Conservation (phyloP, 2,888 invertebrate species). For the Atethmia centrago region DNA sequence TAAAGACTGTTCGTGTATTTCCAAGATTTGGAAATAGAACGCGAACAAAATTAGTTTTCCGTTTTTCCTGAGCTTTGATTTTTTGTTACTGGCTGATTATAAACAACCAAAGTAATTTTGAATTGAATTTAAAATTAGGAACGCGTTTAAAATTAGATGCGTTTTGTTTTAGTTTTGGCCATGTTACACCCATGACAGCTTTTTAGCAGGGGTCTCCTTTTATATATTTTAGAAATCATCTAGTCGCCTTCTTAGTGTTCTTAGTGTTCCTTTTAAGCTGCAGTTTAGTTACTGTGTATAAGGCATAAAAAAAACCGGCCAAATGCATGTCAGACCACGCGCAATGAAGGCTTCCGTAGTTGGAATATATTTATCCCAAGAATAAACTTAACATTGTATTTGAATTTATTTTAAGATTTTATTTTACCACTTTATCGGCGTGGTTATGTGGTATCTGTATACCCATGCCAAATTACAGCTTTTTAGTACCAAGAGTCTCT, state of each 20-base stretch:
- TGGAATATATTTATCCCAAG: too few relatives aligned
- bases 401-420: too few relatives aligned
- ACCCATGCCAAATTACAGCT: too few relatives aligned
- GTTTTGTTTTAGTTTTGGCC: neutral
- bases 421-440: too few relatives aligned
- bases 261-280: neutral
- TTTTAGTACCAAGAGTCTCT: too few relatives aligned
- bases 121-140: constrained; percentile 10
- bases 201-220: neutral
- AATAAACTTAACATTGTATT: too few relatives aligned
- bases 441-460: too few relatives aligned
- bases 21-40: neutral
- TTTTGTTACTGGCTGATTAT: neutral
- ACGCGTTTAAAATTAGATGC: neutral
- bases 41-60: neutral
- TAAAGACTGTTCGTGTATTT: too few relatives aligned
- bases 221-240: neutral
- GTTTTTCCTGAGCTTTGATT: neutral
- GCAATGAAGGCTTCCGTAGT: too few relatives aligned
- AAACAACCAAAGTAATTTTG: too few relatives aligned
- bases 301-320: neutral
- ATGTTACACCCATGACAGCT: neutral
- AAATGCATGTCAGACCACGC: too few relatives aligned
- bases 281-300: neutral
- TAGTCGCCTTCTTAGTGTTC: neutral